Conservation (phyloP, 2,113 vertebrate species). For the Gracilinanus agilis region DNA sequence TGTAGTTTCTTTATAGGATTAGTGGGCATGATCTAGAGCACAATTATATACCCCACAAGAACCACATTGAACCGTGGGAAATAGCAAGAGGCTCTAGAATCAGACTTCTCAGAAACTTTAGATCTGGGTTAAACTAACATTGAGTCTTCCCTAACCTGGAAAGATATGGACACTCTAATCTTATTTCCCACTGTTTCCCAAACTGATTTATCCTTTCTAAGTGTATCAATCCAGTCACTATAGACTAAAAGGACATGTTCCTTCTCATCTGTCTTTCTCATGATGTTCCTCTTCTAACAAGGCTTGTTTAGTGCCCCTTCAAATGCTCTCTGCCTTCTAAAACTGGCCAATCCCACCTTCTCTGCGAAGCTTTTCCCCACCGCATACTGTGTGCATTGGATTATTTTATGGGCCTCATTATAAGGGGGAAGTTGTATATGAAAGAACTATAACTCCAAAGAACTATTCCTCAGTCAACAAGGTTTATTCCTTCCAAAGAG, state of each 20-base stretch:
- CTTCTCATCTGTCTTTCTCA: not conserved
- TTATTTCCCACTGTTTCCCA: not conserved
- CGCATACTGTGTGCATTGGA: not conserved
- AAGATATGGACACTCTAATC: not conserved
- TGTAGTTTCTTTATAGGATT: not conserved
- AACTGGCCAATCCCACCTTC: not conserved
- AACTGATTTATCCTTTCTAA: not conserved
- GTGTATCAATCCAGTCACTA: not conserved
- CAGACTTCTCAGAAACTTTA: not conserved
- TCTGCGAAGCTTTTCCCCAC: not conserved
- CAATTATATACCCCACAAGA: not conserved
- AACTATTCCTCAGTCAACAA: not conserved
- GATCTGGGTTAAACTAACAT: not conserved
- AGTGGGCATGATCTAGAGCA: not conserved
- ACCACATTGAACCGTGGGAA: not conserved
- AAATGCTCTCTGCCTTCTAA: not conserved
- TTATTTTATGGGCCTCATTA: not conserved
- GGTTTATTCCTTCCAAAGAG: not conserved
- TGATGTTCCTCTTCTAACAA: not conserved
- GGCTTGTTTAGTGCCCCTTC: not conserved
- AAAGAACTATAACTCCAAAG: not conserved
- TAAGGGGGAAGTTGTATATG: not conserved
- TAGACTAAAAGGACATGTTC: not conserved
- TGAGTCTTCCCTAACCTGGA: not conserved
- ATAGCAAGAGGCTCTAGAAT: not conserved